Conservation (phyloP, 2,888 invertebrate genomes). For the Eulithis testata region DNA sequence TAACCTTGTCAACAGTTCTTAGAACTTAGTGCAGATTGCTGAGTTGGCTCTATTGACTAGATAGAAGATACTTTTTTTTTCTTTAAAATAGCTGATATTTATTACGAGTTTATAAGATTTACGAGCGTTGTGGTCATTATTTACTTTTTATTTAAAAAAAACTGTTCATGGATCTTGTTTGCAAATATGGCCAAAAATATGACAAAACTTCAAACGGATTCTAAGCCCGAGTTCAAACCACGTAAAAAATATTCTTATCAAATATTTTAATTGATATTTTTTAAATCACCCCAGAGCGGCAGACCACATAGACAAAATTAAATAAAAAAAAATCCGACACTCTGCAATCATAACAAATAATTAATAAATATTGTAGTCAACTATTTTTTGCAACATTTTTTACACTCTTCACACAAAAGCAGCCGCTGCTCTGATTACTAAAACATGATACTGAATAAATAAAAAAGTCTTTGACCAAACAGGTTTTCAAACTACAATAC, state of each 20-base stretch:
- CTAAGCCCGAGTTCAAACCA: too few relatives aligned
- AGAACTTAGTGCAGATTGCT: slow-evolving; percentile 17
- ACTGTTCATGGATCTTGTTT: too few relatives aligned
- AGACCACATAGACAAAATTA: neutral
- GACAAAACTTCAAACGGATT: neutral
- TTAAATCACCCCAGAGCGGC: neutral
- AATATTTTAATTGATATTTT: neutral
- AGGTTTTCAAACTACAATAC: slow-evolving; percentile 30
- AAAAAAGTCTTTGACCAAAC: slow-evolving; percentile 26
- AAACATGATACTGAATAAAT: slow-evolving; percentile 19
- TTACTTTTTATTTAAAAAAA: too few relatives aligned
- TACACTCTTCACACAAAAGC: slow-evolving; percentile 35
- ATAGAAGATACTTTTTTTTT: neutral
- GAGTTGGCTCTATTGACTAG: neutral
- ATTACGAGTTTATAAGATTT: neutral
- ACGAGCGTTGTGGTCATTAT: too few relatives aligned
- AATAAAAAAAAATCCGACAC: slow-evolving; percentile 13
- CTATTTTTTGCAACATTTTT: slow-evolving; percentile 31
- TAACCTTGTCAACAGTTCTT: slow-evolving; percentile 43
- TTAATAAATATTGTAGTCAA: slow-evolving; percentile 28
- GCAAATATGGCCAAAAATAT: too few relatives aligned
- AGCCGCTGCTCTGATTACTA: slow-evolving; percentile 39
- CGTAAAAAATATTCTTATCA: too few relatives aligned
- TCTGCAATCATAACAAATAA: slow-evolving; percentile 15
- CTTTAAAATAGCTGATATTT: neutral